Evolutionary conservation across 2,888 invertebrate species (phyloP).

Genomic region (Heliconius ethilla): DNA sequence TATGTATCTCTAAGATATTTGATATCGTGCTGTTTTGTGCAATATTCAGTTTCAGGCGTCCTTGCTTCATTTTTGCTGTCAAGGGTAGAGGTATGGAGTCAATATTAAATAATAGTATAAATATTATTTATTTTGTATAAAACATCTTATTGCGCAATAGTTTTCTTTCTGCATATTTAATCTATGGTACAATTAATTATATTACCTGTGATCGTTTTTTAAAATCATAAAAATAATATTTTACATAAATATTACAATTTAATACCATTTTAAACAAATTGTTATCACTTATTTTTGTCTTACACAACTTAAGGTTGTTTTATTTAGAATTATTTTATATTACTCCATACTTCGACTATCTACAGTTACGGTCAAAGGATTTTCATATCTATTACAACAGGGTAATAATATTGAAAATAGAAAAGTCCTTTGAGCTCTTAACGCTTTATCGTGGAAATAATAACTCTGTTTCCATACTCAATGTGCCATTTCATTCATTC

Average conservation of each 20-base stretch:
- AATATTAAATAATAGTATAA: not conserved
- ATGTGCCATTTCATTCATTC: slow-evolving; percentile 40
- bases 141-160: not conserved
- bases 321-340: not conserved
- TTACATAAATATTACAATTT: too few relatives aligned
- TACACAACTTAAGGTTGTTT: too few relatives aligned
- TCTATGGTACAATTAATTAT: not conserved
- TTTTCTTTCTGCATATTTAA: not conserved
- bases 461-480: slow-evolving; percentile 21
- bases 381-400: slow-evolving; percentile 44
- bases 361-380: slow-evolving; percentile 28
- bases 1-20: slow-evolving; percentile 25
- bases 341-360: slow-evolving; percentile 10
- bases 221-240: not conserved
- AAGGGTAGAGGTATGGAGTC: slow-evolving; percentile 1
- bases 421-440: slow-evolving; percentile 31
- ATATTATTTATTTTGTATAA: not conserved
- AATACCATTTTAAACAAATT: too few relatives aligned
- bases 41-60: slow-evolving; percentile 25
- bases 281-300: too few relatives aligned
- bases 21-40: slow-evolving; percentile 30
- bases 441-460: not conserved
- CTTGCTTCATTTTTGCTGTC: not conserved
- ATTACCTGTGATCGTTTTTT: not conserved
- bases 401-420: slow-evolving; percentile 41